phyloP scores from a whole-genome alignment of 1,140 invertebrate species.

The Megalopta genalis region DNA sequence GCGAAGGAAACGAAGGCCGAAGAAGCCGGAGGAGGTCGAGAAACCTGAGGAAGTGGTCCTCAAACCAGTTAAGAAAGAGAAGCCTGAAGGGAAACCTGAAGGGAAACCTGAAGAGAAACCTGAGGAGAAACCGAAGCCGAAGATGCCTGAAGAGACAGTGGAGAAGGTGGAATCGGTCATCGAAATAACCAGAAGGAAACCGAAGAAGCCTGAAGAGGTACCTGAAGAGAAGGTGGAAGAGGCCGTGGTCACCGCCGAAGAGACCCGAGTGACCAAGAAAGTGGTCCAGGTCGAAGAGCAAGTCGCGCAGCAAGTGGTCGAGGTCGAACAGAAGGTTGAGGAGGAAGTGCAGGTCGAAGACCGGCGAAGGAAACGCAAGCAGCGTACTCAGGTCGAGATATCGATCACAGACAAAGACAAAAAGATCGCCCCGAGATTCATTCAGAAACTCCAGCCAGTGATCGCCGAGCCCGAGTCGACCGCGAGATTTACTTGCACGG shows the following conservation, averaged over 20 bases:
- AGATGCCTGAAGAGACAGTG: conserved; percentile 28
- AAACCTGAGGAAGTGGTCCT: conserved; percentile 16
- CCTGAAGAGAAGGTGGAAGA: conserved; percentile 10
- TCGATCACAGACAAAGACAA: conserved; percentile 76
- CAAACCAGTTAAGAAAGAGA: conserved; percentile 57
- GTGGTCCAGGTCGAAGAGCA: background rate
- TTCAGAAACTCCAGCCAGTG: conserved; percentile 85
- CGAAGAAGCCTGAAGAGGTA: conserved; percentile 72
- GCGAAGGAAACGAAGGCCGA: conserved; percentile 34
- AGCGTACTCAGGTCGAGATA: conserved; percentile 81
- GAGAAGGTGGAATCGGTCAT: conserved; percentile 67
- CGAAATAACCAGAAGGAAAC: conserved; percentile 48
- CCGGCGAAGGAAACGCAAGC: conserved; percentile 63
- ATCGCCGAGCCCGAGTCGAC: conserved; percentile 83
- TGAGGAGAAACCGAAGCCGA: background rate
- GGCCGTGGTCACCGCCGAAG: conserved; percentile 7
- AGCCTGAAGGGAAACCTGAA: conserved; percentile 55
- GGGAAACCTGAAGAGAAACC: conserved; percentile 64
- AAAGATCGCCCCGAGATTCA: conserved; percentile 85
- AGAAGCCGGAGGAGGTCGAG: conserved; percentile 11
- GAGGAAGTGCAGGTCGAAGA: conserved; percentile 47
- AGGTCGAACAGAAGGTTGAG: conserved; percentile 18
- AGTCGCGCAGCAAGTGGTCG: conserved; percentile 8
- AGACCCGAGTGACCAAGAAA: background rate
- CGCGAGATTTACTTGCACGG: conserved; percentile 84